phyloP scores from a whole-genome alignment of 1,140 invertebrate species.

The Pemphigus obesinymphae region DNA sequence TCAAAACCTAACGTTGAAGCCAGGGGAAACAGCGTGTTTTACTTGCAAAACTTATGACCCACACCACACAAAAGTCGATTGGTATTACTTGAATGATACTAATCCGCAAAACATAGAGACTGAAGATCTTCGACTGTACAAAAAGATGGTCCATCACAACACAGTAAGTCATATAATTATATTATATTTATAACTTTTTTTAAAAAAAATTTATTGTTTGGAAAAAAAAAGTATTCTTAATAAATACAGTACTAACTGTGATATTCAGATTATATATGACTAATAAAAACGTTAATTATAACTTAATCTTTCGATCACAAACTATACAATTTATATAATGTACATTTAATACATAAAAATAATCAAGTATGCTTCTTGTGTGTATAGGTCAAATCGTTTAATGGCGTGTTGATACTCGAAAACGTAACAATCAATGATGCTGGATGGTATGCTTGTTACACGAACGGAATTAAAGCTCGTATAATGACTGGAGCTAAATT shows the following conservation, averaged over 20 bases:
- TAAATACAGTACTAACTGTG: too few species aligned
- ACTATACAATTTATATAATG: too few species aligned
- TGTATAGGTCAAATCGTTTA: conserved; percentile 51
- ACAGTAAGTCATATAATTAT: conserved; percentile 14
- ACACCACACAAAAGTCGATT: conserved; percentile 38
- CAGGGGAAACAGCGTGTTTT: conserved; percentile 44
- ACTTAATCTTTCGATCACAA: too few species aligned
- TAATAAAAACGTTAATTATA: too few species aligned
- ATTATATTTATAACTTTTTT: too few species aligned
- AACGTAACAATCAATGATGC: conserved; percentile 80
- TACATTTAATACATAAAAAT: too few species aligned
- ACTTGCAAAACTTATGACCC: conserved; percentile 43
- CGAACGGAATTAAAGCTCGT: conserved; percentile 66
- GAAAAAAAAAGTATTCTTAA: too few species aligned
- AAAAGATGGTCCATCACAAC: not conserved
- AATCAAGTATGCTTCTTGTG: too few species aligned
- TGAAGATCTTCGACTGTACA: not conserved
- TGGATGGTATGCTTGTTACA: conserved; percentile 89
- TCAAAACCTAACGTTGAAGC: conserved; percentile 44
- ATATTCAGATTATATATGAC: too few species aligned
- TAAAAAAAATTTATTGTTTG: too few species aligned
- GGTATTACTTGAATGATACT: conserved; percentile 42
- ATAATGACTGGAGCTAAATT: conserved; percentile 72
- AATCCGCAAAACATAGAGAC: conserved; percentile 31
- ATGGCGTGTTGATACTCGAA: conserved; percentile 64